These are phyloP conservation scores for Boulengeromyrus knoepffleri DNA, from an alignment of 2,113 vertebrate genomes.

Conservation along the genomic window DNA sequence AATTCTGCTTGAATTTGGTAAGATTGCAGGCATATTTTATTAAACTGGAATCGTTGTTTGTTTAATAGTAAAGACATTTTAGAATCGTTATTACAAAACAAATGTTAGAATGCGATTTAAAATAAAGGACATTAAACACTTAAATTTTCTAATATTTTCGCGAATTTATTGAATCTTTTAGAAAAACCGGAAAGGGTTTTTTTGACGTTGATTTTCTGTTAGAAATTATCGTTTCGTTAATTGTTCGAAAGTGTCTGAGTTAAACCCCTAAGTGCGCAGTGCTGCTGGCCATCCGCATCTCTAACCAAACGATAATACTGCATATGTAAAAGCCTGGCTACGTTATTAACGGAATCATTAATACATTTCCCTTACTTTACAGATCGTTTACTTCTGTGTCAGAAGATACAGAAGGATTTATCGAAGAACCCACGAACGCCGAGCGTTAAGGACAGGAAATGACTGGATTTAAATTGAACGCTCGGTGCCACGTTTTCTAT, in stretches of 20 bases:
- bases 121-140: not conserved
- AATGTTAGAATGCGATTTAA: not conserved
- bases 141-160: not conserved
- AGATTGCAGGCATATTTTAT: not conserved
- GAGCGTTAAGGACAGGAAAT: not conserved
- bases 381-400: conserved; percentile 6
- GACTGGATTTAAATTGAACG: not conserved
- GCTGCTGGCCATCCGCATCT: not conserved
- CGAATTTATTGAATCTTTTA: not conserved
- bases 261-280: not conserved
- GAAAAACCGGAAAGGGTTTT: not conserved
- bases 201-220: not conserved
- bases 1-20: not conserved
- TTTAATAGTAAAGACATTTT: not conserved
- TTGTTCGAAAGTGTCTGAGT: not conserved
- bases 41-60: not conserved
- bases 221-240: not conserved
- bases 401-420: conserved; percentile 11
- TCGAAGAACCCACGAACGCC: not conserved
- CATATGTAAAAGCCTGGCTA: not conserved
- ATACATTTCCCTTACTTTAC: not conserved
- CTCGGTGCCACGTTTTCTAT: not conserved
- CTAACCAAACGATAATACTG: not conserved
- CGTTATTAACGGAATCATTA: not conserved
- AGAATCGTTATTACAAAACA: not conserved